phyloP scores from a whole-genome alignment of 2,113 vertebrate species.

The Baryphthengus martii region DNA sequence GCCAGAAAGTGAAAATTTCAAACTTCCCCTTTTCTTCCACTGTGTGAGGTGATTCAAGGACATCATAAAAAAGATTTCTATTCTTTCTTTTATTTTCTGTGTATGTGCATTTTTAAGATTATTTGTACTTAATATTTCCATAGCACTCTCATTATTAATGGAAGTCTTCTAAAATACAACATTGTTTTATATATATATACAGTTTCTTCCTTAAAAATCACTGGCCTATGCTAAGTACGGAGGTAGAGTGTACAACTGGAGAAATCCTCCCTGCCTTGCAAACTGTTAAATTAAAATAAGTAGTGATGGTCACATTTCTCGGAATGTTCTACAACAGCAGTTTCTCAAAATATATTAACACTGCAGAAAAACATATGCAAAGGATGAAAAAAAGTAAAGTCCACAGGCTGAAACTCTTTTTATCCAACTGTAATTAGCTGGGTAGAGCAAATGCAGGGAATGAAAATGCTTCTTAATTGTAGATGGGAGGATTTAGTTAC shows the following conservation, averaged over 20 bases:
- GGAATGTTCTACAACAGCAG: not conserved
- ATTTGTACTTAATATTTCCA: not conserved
- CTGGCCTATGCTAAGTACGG: not conserved
- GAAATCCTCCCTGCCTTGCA: not conserved
- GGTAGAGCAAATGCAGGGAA: not conserved
- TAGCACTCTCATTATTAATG: not conserved
- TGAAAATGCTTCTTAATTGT: not conserved
- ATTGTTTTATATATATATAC: not conserved
- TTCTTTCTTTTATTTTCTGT: not conserved
- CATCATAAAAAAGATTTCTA: not conserved
- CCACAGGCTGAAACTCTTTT: not conserved
- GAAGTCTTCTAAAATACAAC: not conserved
- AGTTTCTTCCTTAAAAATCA: not conserved
- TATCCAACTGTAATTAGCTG: not conserved
- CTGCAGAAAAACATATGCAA: not conserved
- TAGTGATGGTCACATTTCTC: not conserved
- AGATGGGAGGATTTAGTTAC: not conserved
- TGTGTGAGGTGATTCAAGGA: not conserved
- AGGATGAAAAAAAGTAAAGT: not conserved
- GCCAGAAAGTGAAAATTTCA: not conserved
- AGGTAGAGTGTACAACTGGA: not conserved
- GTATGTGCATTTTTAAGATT: not conserved
- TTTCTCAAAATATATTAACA: not conserved
- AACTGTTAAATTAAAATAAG: not conserved
- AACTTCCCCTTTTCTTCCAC: not conserved